Percentiles rank a stretch among this genome's conserved stretches.
Evolutionary conservation across 2,888 invertebrate genomes (phyloP).

Genomic region (Eristalis arbustorum): DNA sequence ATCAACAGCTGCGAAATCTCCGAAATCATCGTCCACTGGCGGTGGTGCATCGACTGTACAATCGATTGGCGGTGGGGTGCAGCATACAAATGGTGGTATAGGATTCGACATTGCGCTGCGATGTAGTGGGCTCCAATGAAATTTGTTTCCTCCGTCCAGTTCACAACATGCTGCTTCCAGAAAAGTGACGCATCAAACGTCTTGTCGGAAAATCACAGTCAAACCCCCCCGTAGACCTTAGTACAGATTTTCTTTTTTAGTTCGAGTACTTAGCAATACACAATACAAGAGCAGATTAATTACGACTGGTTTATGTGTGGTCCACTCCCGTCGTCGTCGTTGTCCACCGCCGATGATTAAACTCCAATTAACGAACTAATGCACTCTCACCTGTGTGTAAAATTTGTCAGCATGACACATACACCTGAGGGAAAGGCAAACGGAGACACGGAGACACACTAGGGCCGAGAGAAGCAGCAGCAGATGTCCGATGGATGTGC

Average conservation of each 20-base stretch:
- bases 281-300: constrained; percentile 10
- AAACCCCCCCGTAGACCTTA: constrained; percentile 37
- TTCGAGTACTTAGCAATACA: not conserved
- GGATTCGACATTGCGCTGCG: constrained; percentile 74
- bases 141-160: constrained; percentile 8
- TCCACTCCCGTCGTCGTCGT: not conserved
- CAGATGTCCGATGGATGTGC: constrained; percentile 40
- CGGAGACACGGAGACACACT: not conserved
- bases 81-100: constrained; percentile 82
- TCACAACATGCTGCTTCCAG: constrained; percentile 25
- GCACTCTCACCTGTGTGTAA: constrained; percentile 62
- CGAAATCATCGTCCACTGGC: constrained; percentile 79
- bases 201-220: not conserved
- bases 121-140: not conserved
- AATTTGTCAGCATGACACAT: constrained; percentile 62
- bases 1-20: constrained; percentile 74
- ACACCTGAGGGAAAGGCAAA: constrained; percentile 51
- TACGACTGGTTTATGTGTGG: not conserved
- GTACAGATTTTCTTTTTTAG: constrained; percentile 32
- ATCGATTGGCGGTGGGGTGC: constrained; percentile 83
- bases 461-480: constrained; percentile 10
- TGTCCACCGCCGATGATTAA: constrained; percentile 53
- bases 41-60: constrained; percentile 77
- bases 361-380: constrained; percentile 60
- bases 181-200: not conserved